These are phyloP conservation scores for Blastobasis lacticolella DNA, from an alignment of 2,888 invertebrate genomes.

Conservation along the genomic window DNA sequence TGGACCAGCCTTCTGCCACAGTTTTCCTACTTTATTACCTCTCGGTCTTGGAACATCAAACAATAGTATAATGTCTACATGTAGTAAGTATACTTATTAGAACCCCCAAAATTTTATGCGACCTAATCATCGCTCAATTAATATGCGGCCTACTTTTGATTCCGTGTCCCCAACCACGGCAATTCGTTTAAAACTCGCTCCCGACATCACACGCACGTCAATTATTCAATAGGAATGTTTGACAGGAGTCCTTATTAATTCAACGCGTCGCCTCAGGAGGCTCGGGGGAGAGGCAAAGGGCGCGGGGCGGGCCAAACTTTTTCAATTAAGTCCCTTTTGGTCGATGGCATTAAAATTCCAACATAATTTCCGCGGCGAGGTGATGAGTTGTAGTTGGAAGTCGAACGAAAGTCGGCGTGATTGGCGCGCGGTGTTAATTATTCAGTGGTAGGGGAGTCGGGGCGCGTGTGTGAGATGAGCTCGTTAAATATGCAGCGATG, in stretches of 20 bases:
- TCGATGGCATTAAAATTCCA: slow-evolving; percentile 60
- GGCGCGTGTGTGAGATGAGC: background rate
- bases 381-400: slow-evolving; percentile 16
- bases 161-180: slow-evolving; percentile 16
- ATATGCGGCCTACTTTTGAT: too few relatives aligned
- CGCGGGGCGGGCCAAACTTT: slow-evolving; percentile 39
- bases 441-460: slow-evolving; percentile 1
- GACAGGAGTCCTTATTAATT: slow-evolving; percentile 54
- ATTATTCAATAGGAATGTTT: slow-evolving; percentile 51
- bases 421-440: background rate
- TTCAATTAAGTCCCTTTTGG: slow-evolving; percentile 57
- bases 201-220: slow-evolving; percentile 32
- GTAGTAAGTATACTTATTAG: too few relatives aligned
- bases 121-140: too few relatives aligned
- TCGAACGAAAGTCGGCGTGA: slow-evolving; percentile 1
- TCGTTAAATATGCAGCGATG: background rate
- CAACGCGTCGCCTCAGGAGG: slow-evolving; percentile 47
- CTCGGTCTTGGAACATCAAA: too few relatives aligned
- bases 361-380: slow-evolving; percentile 40
- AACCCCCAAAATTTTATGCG: too few relatives aligned
- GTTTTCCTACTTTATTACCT: too few relatives aligned
- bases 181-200: slow-evolving; percentile 37
- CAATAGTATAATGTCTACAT: too few relatives aligned
- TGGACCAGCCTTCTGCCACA: too few relatives aligned
- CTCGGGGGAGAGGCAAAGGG: slow-evolving; percentile 20